Conservation (phyloP, 2,888 invertebrate species). For the Galerucella pusilla region DNA sequence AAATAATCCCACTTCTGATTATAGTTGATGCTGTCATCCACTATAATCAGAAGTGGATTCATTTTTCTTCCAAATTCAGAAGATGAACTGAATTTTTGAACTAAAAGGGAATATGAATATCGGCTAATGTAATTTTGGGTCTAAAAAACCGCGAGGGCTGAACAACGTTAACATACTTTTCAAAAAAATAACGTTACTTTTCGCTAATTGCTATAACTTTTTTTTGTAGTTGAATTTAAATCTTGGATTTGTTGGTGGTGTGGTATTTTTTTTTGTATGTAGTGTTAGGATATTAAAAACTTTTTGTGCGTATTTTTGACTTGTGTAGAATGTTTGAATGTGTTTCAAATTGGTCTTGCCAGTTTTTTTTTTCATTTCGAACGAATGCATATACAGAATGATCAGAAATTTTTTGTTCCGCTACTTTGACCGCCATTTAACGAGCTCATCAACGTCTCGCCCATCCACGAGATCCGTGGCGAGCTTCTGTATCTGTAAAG, state of each 20-base stretch:
- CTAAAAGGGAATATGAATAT: no score
- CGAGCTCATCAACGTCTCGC: no score
- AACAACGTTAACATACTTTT: no score
- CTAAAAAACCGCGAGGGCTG: no score
- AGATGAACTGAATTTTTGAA: neutral
- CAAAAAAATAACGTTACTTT: neutral
- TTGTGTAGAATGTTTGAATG: conserved; percentile 17
- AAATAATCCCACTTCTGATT: neutral
- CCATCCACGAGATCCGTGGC: no score
- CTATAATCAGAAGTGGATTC: neutral
- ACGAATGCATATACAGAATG: no score
- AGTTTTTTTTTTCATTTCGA: neutral
- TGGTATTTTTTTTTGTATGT: conserved; percentile 9
- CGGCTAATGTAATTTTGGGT: no score
- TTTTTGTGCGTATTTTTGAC: conserved; percentile 11
- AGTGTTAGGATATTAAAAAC: conserved; percentile 18
- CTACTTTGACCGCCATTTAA: no score
- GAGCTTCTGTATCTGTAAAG: no score
- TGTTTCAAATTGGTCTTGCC: conserved; percentile 19
- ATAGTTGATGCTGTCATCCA: neutral
- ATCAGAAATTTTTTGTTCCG: no score
- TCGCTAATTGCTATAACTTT: conserved; percentile 17
- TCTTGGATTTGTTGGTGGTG: conserved; percentile 13
- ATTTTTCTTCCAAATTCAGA: conserved; percentile 7
- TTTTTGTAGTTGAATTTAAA: conserved; percentile 14